Evolutionary conservation across 2,113 vertebrate genomes (phyloP).

Genomic region (Urocynchramus pylzowi): DNA sequence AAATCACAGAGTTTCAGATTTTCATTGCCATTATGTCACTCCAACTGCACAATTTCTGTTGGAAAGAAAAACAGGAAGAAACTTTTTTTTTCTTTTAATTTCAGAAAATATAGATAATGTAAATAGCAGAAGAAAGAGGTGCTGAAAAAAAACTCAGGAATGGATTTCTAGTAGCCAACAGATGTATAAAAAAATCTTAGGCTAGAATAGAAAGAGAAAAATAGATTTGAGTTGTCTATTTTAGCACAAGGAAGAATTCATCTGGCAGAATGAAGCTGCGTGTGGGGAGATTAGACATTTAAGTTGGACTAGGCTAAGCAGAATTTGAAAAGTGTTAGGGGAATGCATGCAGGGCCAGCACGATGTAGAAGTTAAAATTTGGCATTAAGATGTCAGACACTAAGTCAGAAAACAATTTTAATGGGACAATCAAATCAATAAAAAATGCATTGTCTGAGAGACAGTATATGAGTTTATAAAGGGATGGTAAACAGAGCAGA

Average conservation of each 20-base stretch:
- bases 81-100: neutral
- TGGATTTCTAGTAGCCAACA: neutral
- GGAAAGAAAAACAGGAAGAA: neutral
- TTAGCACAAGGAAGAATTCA: neutral
- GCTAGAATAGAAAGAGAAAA: neutral
- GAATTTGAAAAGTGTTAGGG: neutral
- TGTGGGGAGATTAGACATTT: neutral
- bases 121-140: neutral
- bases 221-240: neutral
- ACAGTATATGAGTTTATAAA: neutral
- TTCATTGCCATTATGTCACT: neutral
- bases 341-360: neutral
- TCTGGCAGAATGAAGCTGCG: neutral
- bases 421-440: neutral
- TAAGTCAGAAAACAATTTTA: neutral
- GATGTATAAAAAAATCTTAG: neutral
- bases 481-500: neutral
- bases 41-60: neutral
- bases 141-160: neutral
- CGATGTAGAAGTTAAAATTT: neutral
- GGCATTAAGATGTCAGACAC: neutral
- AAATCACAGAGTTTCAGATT: neutral
- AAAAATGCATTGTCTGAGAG: neutral
- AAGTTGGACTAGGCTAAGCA: neutral
- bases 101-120: neutral